Base-by-base conservation (phyloP, 2,797 vertebrate genomes). In the Typhlichthys subterraneus region DNA sequence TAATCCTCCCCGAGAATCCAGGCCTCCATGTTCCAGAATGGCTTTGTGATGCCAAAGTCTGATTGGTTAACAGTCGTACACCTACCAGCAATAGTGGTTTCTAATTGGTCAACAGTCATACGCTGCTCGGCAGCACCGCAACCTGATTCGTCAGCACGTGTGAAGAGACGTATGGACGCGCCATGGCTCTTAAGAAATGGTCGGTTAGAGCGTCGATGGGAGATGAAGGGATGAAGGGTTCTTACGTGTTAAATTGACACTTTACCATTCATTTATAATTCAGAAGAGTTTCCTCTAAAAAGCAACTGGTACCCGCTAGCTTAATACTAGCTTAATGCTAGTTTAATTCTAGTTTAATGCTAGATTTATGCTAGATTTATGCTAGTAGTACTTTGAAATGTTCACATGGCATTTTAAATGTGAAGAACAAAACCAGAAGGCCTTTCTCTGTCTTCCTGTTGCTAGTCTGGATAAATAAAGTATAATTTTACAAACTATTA, bases 61-160 rank as follows among this genome's bases (percentile, higher is more conserved):
- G 50, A 63, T 68, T 51, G 33, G 56, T 58, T 77, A 82, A 85
- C 80, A 85, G 83, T 82, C 76, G 13, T 50, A 72, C 57, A 73
- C 59, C 54, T 49, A 46, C 52, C 19, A 69, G 63, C 50, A 50
- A 68, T n/a, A 13, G 15, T 49, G 8, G 38, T 48, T 55, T 67
- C 63, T 63, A 61, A 69, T 71, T 69, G 61, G 65, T 65, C 61
- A 77, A 79, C 79, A 81, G 80, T 81, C 77, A 3, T 19, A 56
- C 12, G 55, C 15, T 45, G 12, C 53, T 53, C 61, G 57, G 67
- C 61, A 71, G 33, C n/a, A 65, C 67, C 66, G 62, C 42, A 33
- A 57, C 15, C 69, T 48, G 77, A 74, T 57, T 76, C 61, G 81
- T 57, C 49, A 29, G 57, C 58, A 45, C 6, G 9, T 3, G 23